These are phyloP conservation scores for Emydocephalus ijimae DNA, from an alignment of 2,113 vertebrate genomes.

Conservation along the genomic window DNA sequence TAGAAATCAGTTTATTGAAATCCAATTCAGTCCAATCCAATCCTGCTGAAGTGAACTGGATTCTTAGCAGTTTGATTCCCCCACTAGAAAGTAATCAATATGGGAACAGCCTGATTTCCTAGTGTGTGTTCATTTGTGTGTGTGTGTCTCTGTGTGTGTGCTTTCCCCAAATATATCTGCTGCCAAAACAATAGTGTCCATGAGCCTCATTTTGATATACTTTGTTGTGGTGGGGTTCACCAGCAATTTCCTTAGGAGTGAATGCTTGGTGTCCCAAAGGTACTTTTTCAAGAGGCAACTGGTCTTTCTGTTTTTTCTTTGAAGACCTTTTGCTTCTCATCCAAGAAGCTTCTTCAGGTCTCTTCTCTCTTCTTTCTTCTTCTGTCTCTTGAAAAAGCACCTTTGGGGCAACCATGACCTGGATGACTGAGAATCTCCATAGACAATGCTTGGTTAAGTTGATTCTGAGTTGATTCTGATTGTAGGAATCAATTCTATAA, in stretches of 20 bases:
- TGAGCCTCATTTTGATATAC: not conserved
- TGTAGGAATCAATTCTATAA: not conserved
- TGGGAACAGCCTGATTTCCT: not conserved
- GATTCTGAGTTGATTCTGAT: not conserved
- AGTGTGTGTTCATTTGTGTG: not conserved
- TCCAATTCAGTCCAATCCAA: not conserved
- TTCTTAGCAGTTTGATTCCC: not conserved
- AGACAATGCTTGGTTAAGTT: not conserved
- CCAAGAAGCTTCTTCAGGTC: too few species aligned
- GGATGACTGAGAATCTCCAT: too few species aligned
- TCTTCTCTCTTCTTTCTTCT: too few species aligned
- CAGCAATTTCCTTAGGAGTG: not conserved
- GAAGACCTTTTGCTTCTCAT: too few species aligned
- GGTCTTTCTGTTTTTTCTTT: too few species aligned
- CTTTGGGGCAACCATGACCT: too few species aligned
- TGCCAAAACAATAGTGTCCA: not conserved
- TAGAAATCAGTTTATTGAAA: not conserved
- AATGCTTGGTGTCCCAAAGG: not conserved
- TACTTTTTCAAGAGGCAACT: too few species aligned
- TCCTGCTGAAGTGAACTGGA: not conserved
- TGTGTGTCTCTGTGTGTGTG: not conserved
- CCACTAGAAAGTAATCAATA: not conserved
- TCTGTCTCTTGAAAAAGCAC: too few species aligned
- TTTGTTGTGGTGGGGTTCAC: not conserved
- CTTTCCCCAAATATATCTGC: not conserved